Evolutionary conservation across 2,113 vertebrate species (phyloP), one percentile per base, ranked within the genome.

Genomic region (Colius striatus): DNA sequence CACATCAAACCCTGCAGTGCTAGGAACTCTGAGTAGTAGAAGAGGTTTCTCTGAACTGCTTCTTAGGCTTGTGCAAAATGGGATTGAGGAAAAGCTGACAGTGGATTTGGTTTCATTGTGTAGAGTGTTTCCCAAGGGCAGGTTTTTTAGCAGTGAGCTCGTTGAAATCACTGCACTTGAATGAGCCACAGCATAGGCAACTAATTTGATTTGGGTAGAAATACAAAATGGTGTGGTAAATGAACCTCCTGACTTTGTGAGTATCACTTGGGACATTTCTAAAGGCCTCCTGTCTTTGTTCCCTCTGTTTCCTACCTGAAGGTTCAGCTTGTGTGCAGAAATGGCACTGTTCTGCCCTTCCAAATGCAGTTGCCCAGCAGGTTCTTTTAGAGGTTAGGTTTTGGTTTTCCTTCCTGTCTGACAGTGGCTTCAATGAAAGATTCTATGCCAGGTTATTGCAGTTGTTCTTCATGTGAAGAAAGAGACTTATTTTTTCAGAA

Each of bases 401-500:
- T 84, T 78, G 22, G 18, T 74, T 89, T 87, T 55, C 51, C 17
- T 87, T 86, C 25, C 50, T 57, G 20, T 63, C 50, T 89, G 48
- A 25, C 23, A 30, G 25, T 47, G 43, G 16, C n/a, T 89, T 75
- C 30, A 60, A 16, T 65, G 21, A 65, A n/a, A 63, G 10, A n/a
- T 78, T 61, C 9, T 16, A 16, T 7, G 6, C 10, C 43, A 57
- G 21, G 17, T 57, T 29, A 38, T 60, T 0, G 0, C 29, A 51
- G 48, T 66, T 66, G 19, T 38, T 60, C 57, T 55, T 82, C 8
- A 34, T 53, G 57, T 20, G 68, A 48, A 53, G 65, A 23, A 71
- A 51, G 4, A 68, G 21, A 10, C 14, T 73, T 0, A 2, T 6
- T 54, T 90, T 83, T 53, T n/a, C 61, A 75, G 25, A 74, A 95